These are phyloP conservation scores for Nymphicus hollandicus DNA, from an alignment of 2,113 vertebrate genomes.

Conservation along the genomic window DNA sequence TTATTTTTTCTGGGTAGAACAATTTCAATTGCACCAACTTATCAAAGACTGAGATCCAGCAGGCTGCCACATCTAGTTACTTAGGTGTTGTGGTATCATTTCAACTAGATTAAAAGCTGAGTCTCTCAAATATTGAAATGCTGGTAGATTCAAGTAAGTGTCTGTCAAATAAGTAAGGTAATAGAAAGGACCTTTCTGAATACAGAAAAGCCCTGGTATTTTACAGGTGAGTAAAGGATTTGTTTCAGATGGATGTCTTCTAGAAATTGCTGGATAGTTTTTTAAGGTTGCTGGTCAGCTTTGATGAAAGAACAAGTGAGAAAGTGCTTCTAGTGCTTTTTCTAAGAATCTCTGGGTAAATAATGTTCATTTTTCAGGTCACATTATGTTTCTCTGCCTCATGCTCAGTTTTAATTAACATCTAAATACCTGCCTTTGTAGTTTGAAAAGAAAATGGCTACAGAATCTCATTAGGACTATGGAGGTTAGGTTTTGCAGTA, in stretches of 20 bases:
- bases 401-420: not conserved
- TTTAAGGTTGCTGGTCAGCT: not conserved
- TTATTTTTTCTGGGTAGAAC: not conserved
- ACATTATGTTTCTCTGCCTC: not conserved
- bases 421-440: not conserved
- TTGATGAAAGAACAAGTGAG: not conserved
- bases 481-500: not conserved
- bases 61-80: not conserved
- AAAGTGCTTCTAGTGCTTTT: not conserved
- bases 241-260: not conserved
- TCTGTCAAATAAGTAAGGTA: not conserved
- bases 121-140: not conserved
- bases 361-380: not conserved
- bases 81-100: not conserved
- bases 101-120: not conserved
- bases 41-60: not conserved
- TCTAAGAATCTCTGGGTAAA: constrained; percentile 10
- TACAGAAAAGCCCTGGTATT: not conserved
- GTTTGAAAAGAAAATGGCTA: not conserved
- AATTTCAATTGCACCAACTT: not conserved
- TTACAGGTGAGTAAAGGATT: not conserved
- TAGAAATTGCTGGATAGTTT: not conserved
- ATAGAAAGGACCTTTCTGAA: not conserved
- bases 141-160: not conserved
- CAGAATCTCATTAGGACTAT: not conserved